phyloP scores from a whole-genome alignment of 2,888 invertebrate genomes.

The Chironomus tentans region DNA sequence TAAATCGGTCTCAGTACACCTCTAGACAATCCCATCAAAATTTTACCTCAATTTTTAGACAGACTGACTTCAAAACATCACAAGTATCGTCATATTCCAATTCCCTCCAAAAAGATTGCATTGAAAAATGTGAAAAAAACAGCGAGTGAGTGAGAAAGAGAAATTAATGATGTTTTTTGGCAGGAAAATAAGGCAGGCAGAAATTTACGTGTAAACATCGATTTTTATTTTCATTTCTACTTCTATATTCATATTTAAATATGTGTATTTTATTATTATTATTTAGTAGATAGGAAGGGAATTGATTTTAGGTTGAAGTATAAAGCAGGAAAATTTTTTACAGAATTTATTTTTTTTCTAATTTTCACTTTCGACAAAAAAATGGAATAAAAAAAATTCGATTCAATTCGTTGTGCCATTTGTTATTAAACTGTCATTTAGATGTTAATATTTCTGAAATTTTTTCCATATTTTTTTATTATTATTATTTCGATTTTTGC shows the following conservation, averaged over 20 bases:
- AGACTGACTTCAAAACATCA: no score
- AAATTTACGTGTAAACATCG: constrained; percentile 18
- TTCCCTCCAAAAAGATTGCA: no score
- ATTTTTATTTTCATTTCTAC: background rate
- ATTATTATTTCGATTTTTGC: constrained; percentile 8
- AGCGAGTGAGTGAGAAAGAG: background rate
- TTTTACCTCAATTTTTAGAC: no score
- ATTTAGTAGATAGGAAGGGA: background rate
- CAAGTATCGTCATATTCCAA: no score
- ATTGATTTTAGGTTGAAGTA: background rate
- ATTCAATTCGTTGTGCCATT: constrained; percentile 1
- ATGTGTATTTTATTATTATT: background rate
- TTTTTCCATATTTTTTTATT: background rate
- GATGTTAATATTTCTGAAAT: constrained; percentile 10
- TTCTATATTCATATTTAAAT: background rate
- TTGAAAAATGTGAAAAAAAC: background rate
- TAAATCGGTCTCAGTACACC: no score
- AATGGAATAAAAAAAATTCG: background rate
- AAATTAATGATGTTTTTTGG: constrained; percentile 19
- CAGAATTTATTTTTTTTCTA: background rate
- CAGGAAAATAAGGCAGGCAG: background rate
- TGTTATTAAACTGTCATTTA: constrained; percentile 24
- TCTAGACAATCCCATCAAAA: no score
- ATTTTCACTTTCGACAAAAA: constrained; percentile 7
- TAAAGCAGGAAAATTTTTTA: background rate